Conservation (phyloP, 2,888 invertebrate genomes). For the Eilema depressum region DNA sequence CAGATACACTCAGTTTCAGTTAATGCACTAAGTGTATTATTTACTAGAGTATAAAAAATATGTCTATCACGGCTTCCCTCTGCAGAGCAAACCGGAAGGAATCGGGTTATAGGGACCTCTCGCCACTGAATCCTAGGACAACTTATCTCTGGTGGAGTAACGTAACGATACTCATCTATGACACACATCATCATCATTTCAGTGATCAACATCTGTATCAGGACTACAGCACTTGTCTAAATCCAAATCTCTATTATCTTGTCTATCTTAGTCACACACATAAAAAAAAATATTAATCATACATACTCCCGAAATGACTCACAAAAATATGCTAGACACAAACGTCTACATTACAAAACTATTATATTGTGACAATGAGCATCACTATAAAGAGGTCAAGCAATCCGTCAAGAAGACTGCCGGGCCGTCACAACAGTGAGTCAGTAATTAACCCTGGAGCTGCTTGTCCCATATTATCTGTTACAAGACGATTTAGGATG, state of each 20-base stretch:
- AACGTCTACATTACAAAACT: constrained; percentile 3
- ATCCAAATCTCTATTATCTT: neutral
- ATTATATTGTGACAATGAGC: constrained; percentile 18
- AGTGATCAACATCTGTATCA: neutral
- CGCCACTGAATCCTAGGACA: too few species aligned
- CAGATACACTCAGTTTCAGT: too few species aligned
- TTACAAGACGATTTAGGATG: constrained; percentile 80
- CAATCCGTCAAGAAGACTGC: constrained; percentile 49
- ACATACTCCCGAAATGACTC: constrained; percentile 6
- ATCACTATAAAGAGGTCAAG: constrained; percentile 36
- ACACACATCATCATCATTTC: neutral
- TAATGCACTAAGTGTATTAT: too few species aligned
- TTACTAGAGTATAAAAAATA: too few species aligned
- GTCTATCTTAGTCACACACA: neutral
- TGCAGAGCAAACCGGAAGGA: too few species aligned
- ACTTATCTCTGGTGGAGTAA: too few species aligned
- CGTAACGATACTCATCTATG: neutral
- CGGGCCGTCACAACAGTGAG: constrained; percentile 57
- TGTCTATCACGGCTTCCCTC: too few species aligned
- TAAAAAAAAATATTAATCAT: neutral
- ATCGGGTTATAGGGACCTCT: too few species aligned
- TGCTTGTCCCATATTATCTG: constrained; percentile 58
- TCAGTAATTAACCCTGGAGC: constrained; percentile 64
- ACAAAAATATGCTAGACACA: constrained; percentile 11
- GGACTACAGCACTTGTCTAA: neutral